Base-by-base conservation (phyloP, 2,797 vertebrate genomes). In the Apogon talboti region DNA sequence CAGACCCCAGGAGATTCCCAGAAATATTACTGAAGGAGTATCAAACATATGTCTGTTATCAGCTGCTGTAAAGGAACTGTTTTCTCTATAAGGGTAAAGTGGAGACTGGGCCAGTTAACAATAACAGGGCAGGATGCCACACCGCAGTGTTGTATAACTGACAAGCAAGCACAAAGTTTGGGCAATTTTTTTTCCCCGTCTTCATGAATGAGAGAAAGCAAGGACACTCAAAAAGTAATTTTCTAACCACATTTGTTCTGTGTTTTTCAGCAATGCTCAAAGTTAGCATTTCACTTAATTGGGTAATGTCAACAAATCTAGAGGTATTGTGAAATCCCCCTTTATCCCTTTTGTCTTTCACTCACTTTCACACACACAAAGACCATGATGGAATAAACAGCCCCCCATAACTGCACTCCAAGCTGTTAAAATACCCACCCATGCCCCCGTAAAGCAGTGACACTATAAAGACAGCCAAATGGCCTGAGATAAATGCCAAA, bases 91-190 rank as follows among this genome's bases (percentile, higher is more conserved):
- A 69, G 53, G 69, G 65, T 65, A n/a, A 57, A 75, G 33, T 43
- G 43, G 72, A 78, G 69, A 52, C 56, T 11, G 57, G 61, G 64
- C 70, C 79, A 47, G 65, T 55, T 78, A 77, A 88, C 87, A 85
- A 89, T 84, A 82, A 69, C 77, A 82, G 81, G 89, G 87, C 87
- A 77, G 30, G 18, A 19, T 61, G 80, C 89, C 89, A 89, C 78
- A 72, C 90, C 90, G 2, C 88, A 87, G 30, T 78, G 79, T 89
- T 91, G 82, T 85, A 87, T 73, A 91, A 92, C 83, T 66, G 64
- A 82, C 84, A 70, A 74, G 78, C 58, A 49, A 75, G 76, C 71
- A 76, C 38, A 41, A 45, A 84, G 70, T 76, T 73, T 71, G 73
- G 79, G 68, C 71, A 74, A 78, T 66, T 60, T 54, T 62, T 54